Evolutionary conservation across 2,888 invertebrate species (phyloP).

Genomic region (Nephrotoma guestfalica): DNA sequence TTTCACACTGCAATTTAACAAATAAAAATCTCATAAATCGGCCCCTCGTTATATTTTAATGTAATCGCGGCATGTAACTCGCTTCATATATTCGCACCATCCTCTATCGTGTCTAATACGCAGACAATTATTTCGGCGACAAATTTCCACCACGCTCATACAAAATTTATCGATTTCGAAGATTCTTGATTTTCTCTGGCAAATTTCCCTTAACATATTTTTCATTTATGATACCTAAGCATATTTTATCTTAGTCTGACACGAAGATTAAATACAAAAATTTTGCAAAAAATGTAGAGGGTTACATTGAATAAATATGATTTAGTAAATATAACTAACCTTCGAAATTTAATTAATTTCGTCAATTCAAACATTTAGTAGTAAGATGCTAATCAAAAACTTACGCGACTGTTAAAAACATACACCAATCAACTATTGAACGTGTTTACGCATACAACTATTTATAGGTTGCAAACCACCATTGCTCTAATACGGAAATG

Average conservation of each 20-base stretch:
- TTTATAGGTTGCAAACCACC: neutral
- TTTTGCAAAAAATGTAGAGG: neutral
- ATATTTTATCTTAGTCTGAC: neutral
- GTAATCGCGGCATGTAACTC: neutral
- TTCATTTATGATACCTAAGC: neutral
- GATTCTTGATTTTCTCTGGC: neutral
- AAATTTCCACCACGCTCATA: neutral
- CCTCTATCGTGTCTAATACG: neutral
- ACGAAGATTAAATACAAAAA: neutral
- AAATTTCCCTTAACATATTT: neutral
- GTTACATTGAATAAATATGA: neutral
- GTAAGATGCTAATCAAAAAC: neutral
- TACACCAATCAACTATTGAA: neutral
- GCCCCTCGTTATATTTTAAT: neutral
- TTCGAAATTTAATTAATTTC: neutral
- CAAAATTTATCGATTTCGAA: neutral
- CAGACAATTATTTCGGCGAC: neutral
- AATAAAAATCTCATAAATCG: neutral
- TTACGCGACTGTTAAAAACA: neutral
- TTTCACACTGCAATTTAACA: neutral
- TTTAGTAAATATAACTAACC: neutral
- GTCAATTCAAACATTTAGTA: neutral
- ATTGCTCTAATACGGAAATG: too few species aligned
- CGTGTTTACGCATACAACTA: neutral
- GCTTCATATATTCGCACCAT: neutral